Conservation (phyloP, 1,140 invertebrate species). For the Heliconius hermathena region DNA sequence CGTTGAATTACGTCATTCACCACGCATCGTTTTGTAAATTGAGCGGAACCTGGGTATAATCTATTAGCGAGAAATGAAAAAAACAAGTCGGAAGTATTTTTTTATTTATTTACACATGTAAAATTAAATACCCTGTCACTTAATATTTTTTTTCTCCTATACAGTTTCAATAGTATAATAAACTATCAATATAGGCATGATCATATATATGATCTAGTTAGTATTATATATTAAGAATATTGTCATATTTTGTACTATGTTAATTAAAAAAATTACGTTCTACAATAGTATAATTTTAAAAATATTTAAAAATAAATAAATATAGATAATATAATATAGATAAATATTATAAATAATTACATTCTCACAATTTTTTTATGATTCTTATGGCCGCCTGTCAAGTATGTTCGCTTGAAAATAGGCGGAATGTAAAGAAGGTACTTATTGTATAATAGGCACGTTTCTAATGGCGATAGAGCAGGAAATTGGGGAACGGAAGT, state of each 20-base stretch:
- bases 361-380: too few relatives aligned
- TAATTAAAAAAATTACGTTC: too few relatives aligned
- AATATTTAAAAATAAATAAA: neutral
- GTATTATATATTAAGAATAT: neutral
- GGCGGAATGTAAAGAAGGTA: neutral
- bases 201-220: neutral
- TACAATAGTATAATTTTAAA: too few relatives aligned
- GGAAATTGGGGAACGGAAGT: too few relatives aligned
- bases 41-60: neutral
- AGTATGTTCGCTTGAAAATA: neutral
- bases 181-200: neutral
- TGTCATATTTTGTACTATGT: neutral
- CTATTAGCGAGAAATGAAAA: neutral
- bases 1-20: too few relatives aligned
- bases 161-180: neutral
- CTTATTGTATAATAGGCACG: neutral
- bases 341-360: neutral
- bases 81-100: neutral
- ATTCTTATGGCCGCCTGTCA: too few relatives aligned
- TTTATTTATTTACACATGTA: neutral
- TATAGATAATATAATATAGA: neutral
- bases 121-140: constrained; percentile 5
- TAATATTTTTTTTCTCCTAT: neutral
- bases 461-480: neutral
- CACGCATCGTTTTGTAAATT: too few relatives aligned